These are phyloP conservation scores for Leptodactylus fuscus DNA, from an alignment of 2,113 vertebrate genomes.

Conservation along the genomic window DNA sequence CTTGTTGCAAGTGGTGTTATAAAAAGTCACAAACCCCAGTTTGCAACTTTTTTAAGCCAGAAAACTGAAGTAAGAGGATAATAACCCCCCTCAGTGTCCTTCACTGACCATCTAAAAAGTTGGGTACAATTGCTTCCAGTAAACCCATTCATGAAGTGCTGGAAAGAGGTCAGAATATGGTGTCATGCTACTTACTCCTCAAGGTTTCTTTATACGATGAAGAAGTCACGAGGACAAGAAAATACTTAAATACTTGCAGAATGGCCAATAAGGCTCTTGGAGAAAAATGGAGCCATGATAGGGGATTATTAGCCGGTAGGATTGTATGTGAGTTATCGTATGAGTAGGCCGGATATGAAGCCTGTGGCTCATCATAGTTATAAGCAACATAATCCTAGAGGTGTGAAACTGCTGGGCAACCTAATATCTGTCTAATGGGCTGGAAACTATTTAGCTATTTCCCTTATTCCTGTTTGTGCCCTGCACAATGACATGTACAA, in stretches of 20 bases:
- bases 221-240: not conserved
- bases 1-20: no score
- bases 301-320: not conserved
- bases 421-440: not conserved
- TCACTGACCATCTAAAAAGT: no score
- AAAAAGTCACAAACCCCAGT: no score
- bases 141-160: not conserved
- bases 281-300: not conserved
- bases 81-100: no score
- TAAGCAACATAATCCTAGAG: not conserved
- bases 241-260: not conserved
- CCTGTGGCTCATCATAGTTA: not conserved
- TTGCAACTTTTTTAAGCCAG: no score
- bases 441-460: not conserved
- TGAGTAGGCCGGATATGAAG: not conserved
- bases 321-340: not conserved
- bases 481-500: not conserved
- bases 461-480: not conserved
- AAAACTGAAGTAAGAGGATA: no score
- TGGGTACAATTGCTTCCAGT: not conserved
- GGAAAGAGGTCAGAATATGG: not conserved
- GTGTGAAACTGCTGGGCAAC: not conserved
- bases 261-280: not conserved
- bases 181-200: not conserved
- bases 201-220: no score